These are phyloP conservation scores for Parazoanthus atlanticus DNA, from an alignment of 92 coral and sea anemone genomes.

Conservation along the genomic window DNA sequence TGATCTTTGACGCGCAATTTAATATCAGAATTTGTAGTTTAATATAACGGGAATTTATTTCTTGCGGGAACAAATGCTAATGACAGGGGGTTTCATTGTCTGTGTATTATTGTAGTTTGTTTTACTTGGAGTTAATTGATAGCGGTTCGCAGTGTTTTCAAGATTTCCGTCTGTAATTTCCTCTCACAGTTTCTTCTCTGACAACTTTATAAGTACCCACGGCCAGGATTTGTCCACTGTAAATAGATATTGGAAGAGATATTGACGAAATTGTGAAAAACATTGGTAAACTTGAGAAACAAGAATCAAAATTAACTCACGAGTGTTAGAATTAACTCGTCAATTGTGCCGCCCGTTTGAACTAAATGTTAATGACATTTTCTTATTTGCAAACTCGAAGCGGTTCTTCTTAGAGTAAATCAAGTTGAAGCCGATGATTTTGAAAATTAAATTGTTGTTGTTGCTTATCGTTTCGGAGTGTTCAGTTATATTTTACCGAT, in stretches of 20 bases:
- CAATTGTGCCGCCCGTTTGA: constrained; percentile 17
- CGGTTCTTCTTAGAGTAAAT: constrained; percentile 10
- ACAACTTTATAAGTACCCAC: constrained; percentile 37
- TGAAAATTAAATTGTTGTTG: constrained; percentile 3
- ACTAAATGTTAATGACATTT: constrained; percentile 31
- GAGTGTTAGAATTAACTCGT: constrained; percentile 14
- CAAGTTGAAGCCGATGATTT: constrained; percentile 31
- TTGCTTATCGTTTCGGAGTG: neutral
- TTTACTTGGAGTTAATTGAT: constrained; percentile 63
- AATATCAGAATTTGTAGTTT: constrained; percentile 30
- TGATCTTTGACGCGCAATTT: constrained; percentile 36
- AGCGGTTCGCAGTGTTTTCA: constrained; percentile 60
- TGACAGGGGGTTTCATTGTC: constrained; percentile 19
- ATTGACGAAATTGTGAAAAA: constrained; percentile 34
- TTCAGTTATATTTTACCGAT: neutral
- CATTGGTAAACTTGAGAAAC: constrained; percentile 15
- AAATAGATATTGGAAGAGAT: constrained; percentile 40
- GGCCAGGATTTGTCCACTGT: constrained; percentile 20
- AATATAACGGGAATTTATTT: constrained; percentile 44
- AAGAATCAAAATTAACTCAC: constrained; percentile 36
- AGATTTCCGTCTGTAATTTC: constrained; percentile 57
- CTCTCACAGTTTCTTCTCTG: constrained; percentile 24
- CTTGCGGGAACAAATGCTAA: constrained; percentile 24
- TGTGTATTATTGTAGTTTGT: constrained; percentile 52
- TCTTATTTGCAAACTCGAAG: constrained; percentile 36